Evolutionary conservation across 2,113 vertebrate species (phyloP).

Genomic region (Myodes glareolus): DNA sequence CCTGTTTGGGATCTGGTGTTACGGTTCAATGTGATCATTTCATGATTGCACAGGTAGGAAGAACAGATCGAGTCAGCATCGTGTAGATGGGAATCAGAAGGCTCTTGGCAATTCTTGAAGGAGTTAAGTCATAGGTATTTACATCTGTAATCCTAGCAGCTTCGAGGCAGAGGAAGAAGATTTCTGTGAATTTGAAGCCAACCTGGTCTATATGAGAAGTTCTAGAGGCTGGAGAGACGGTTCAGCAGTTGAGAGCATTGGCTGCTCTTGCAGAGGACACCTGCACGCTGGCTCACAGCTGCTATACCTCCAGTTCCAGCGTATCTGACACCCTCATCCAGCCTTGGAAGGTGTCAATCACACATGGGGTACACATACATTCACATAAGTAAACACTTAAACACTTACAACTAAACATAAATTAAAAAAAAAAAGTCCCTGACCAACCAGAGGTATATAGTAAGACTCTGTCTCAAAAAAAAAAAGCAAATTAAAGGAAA

Average conservation of each 20-base stretch:
- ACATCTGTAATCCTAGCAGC: neutral
- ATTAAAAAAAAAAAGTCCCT: neutral
- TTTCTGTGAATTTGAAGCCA: neutral
- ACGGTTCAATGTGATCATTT: neutral
- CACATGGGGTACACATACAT: neutral
- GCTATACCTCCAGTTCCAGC: neutral
- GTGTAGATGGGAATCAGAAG: neutral
- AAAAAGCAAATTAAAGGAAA: neutral
- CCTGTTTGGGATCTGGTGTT: neutral
- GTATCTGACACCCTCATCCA: neutral
- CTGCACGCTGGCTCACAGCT: neutral
- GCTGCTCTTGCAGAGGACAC: neutral
- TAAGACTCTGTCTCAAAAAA: neutral
- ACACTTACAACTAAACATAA: neutral
- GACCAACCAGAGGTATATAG: neutral
- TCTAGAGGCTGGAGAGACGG: neutral
- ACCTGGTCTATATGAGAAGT: neutral
- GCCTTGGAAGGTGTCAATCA: neutral
- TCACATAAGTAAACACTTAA: neutral
- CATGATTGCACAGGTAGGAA: neutral
- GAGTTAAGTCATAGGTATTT: neutral
- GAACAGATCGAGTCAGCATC: neutral
- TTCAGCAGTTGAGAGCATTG: neutral
- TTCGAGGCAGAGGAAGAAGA: neutral
- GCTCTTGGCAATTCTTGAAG: neutral